Base-by-base conservation (phyloP, 1,140 invertebrate species). In the Tenebrio molitor region DNA sequence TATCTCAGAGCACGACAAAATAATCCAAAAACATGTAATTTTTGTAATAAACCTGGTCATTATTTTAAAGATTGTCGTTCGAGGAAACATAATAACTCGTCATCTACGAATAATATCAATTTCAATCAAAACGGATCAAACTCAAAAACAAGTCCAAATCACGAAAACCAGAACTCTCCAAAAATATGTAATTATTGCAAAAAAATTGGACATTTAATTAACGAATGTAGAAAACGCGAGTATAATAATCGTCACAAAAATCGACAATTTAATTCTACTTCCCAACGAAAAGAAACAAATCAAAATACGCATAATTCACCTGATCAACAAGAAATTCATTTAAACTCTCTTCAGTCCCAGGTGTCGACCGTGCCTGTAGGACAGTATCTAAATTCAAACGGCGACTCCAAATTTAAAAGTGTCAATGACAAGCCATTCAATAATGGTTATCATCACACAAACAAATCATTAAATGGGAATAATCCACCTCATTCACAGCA, bases 181-280 rank as follows among this genome's bases (percentile, higher is more conserved):
- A 74, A 72, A 73, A 21, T 69, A 14, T 75, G 71, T 39, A 63
- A 63, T 46, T 74, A 76, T 71, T 76, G 67, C 39, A 76, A 74
- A 16, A 74, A 76, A 62, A 36, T 8, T 39, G 69, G 69, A 34
- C 73, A 76, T 69, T 10, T 76, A 68, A 76, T 76, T 50, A 17
- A 12, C 1, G 75, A 74, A 68, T 76, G 73, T 69, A 50, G 68
- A 10, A 76, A 71, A 76, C 33, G 63, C 1, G 62, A 67, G 17
- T 75, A 73, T 44, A 75, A 75, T 41, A 75, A 75, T 15, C n/a
- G 33, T 3, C 64, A 46, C 14, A 69, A 66, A 36, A 6, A 39
- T 64, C 6, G n/a, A 16, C 10, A 62, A 44, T 62, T 63, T n/a
- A 15, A 25, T 21, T 21, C 58, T 69, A 39, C 14, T 41, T 41